A percentile compares a stretch with the other conserved stretches of the same genome.
phyloP scores from a whole-genome alignment of 2,797 vertebrate species.

The Cichlasoma orientale region DNA sequence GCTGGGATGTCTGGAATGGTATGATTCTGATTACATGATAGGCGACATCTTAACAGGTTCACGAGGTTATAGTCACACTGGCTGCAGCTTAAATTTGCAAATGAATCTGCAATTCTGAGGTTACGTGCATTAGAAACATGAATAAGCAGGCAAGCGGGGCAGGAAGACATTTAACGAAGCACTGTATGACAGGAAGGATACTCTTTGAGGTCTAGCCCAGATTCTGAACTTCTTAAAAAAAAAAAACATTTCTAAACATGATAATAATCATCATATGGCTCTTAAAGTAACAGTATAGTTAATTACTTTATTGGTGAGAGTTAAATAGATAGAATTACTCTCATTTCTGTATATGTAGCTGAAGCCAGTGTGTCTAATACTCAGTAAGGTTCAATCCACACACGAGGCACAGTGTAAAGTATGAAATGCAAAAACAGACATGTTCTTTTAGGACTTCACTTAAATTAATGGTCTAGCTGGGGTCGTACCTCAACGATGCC shows the following conservation, averaged over 20 bases:
- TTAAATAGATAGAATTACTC: neutral
- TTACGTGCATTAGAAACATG: neutral
- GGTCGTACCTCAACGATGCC: conserved; percentile 91
- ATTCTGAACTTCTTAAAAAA: neutral
- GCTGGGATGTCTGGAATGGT: neutral
- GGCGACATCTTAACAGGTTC: neutral
- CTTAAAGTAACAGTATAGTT: neutral
- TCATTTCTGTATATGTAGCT: neutral
- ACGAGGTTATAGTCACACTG: neutral
- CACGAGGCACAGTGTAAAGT: neutral
- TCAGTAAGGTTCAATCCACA: neutral
- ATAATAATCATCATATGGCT: neutral
- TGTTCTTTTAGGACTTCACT: neutral
- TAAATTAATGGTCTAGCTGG: neutral
- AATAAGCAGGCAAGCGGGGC: neutral
- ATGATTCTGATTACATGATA: neutral
- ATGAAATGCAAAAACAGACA: neutral
- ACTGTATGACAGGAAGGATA: conserved; percentile 4
- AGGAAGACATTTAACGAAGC: neutral
- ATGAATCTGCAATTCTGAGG: neutral
- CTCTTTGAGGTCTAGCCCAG: neutral
- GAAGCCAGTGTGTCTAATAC: neutral
- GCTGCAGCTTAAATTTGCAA: neutral
- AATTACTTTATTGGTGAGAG: neutral
- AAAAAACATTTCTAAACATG: neutral